These are phyloP conservation scores for Halcyon leucocephala DNA, from an alignment of 2,797 vertebrate species.

Conservation along the genomic window DNA sequence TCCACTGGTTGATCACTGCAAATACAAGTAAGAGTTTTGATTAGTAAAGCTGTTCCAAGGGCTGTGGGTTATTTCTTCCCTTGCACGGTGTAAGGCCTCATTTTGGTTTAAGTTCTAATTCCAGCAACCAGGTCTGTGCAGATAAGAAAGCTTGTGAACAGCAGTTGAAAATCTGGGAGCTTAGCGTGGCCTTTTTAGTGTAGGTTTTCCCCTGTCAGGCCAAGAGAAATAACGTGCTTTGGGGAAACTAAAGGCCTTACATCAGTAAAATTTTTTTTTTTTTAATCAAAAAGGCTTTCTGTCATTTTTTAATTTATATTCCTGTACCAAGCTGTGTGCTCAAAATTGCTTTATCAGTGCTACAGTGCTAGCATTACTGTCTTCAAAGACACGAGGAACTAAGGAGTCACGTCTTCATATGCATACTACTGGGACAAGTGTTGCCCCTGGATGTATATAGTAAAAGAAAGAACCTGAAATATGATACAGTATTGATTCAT, in stretches of 20 bases:
- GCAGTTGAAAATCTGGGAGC: neutral
- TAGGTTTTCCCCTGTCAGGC: neutral
- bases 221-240: neutral
- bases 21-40: slow-evolving; percentile 89
- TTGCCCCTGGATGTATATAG: neutral
- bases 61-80: neutral
- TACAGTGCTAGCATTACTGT: neutral
- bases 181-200: neutral
- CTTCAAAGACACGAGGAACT: neutral
- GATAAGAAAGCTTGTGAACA: neutral
- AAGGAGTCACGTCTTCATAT: neutral
- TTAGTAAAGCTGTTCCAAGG: neutral
- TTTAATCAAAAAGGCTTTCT: neutral
- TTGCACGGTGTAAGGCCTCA: neutral
- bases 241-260: neutral
- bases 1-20: slow-evolving; percentile 94
- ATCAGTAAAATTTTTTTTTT: neutral
- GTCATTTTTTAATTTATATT: neutral
- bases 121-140: neutral
- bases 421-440: neutral
- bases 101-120: neutral
- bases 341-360: neutral
- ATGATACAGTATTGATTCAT: neutral
- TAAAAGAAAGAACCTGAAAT: neutral
- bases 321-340: neutral